Evolutionary conservation across 2,888 invertebrate genomes (phyloP).

Genomic region (Apotomis turbidana): DNA sequence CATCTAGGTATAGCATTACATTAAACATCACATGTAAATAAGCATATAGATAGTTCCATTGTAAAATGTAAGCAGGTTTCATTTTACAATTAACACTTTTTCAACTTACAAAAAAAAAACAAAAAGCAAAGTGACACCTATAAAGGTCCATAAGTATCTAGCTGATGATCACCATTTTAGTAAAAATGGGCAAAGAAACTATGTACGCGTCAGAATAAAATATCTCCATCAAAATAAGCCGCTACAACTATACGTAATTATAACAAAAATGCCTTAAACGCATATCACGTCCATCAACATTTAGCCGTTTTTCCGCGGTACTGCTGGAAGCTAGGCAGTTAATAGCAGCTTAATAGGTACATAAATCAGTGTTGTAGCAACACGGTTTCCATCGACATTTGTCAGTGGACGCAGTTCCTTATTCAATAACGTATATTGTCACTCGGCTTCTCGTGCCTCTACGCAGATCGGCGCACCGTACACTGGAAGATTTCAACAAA

Average conservation of each 20-base stretch:
- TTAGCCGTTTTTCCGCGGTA: conserved; percentile 1
- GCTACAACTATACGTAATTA: neutral
- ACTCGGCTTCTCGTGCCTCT: conserved; percentile 12
- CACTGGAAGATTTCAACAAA: conserved; percentile 1
- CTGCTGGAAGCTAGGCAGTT: conserved; percentile 3
- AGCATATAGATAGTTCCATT: too few relatives aligned
- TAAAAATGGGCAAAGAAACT: too few relatives aligned
- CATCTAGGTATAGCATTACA: too few relatives aligned
- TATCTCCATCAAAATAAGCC: neutral
- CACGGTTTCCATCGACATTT: conserved; percentile 6
- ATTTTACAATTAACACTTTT: too few relatives aligned
- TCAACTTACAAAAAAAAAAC: too few relatives aligned
- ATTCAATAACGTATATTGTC: conserved; percentile 34
- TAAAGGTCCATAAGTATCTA: too few relatives aligned
- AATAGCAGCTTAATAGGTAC: conserved; percentile 19
- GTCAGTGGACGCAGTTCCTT: conserved; percentile 22
- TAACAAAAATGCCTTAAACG: too few relatives aligned
- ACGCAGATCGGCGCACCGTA: conserved; percentile 13
- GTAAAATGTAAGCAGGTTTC: too few relatives aligned
- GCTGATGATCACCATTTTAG: too few relatives aligned
- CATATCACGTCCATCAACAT: too few relatives aligned
- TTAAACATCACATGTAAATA: too few relatives aligned
- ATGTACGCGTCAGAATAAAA: neutral
- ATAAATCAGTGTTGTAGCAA: conserved; percentile 15
- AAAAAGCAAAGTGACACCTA: too few relatives aligned